phyloP scores from a whole-genome alignment of 2,888 invertebrate species.

The Laspeyria flexula region DNA sequence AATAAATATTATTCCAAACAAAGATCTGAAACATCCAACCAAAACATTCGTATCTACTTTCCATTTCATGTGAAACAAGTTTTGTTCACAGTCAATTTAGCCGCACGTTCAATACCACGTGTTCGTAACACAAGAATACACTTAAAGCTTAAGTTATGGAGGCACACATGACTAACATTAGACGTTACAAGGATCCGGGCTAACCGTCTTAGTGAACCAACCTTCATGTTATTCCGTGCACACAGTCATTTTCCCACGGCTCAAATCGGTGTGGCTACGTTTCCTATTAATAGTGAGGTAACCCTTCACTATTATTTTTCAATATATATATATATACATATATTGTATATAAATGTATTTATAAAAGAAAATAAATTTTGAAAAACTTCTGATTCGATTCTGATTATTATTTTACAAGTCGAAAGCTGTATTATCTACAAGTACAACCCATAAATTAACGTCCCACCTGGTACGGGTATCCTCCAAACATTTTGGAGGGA shows the following conservation, averaged over 20 bases:
- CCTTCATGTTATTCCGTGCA: constrained; percentile 28
- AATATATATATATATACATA: too few species aligned
- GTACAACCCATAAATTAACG: too few species aligned
- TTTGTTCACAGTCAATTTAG: constrained; percentile 45
- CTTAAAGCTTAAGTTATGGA: constrained; percentile 52
- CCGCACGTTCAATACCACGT: constrained; percentile 60
- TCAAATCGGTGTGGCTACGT: constrained; percentile 13
- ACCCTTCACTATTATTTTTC: not conserved
- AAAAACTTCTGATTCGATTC: too few species aligned
- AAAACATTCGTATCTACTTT: constrained; percentile 26
- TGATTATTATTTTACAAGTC: too few species aligned
- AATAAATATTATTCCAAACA: too few species aligned
- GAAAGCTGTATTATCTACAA: too few species aligned
- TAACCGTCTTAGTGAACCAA: constrained; percentile 65
- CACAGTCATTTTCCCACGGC: constrained; percentile 41
- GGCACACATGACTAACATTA: constrained; percentile 49
- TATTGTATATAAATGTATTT: too few species aligned
- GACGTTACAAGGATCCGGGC: constrained; percentile 79
- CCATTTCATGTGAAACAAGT: constrained; percentile 38
- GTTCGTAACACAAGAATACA: constrained; percentile 72
- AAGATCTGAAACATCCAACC: not conserved
- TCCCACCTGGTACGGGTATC: too few species aligned
- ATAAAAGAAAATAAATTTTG: too few species aligned
- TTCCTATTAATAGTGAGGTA: not conserved
- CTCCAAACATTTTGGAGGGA: too few species aligned